Percentiles rank a stretch among this genome's conserved stretches.
These are phyloP conservation scores for Helicolenus hilgendorfi DNA, from an alignment of 2,797 vertebrate genomes.

Conservation along the genomic window DNA sequence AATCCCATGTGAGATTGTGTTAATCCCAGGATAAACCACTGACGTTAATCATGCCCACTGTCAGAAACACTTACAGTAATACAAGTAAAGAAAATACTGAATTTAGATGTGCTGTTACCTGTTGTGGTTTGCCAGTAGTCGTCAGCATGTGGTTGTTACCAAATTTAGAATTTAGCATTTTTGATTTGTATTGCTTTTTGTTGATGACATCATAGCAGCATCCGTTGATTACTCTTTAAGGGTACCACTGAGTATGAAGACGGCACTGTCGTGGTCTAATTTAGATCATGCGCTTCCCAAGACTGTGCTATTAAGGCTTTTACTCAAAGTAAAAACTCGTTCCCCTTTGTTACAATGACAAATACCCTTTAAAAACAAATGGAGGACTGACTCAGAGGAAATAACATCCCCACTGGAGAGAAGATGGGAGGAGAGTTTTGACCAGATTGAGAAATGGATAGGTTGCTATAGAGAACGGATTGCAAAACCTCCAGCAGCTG, in stretches of 20 bases:
- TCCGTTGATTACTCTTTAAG: neutral
- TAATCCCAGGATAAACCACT: conserved; percentile 2
- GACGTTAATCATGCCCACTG: conserved; percentile 7
- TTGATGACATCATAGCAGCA: neutral
- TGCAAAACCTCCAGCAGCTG: conserved; percentile 32
- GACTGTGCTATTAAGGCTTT: neutral
- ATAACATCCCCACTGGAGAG: conserved; percentile 7
- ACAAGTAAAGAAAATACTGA: neutral
- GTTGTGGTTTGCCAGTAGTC: neutral
- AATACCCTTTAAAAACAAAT: neutral
- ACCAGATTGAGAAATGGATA: conserved; percentile 42
- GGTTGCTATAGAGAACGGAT: conserved; percentile 28
- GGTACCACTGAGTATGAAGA: neutral
- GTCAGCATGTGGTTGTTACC: neutral
- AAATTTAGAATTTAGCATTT: neutral
- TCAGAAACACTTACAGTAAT: neutral
- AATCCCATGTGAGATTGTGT: neutral
- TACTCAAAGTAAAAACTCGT: neutral
- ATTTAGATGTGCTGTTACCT: neutral
- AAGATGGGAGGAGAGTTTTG: conserved; percentile 14
- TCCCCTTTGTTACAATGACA: neutral
- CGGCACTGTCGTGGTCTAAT: neutral
- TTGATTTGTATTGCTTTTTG: neutral
- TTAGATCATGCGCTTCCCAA: neutral
- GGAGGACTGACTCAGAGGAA: conserved; percentile 1